phyloP scores from a whole-genome alignment of 2,888 invertebrate genomes.

The Arenicola marina region DNA sequence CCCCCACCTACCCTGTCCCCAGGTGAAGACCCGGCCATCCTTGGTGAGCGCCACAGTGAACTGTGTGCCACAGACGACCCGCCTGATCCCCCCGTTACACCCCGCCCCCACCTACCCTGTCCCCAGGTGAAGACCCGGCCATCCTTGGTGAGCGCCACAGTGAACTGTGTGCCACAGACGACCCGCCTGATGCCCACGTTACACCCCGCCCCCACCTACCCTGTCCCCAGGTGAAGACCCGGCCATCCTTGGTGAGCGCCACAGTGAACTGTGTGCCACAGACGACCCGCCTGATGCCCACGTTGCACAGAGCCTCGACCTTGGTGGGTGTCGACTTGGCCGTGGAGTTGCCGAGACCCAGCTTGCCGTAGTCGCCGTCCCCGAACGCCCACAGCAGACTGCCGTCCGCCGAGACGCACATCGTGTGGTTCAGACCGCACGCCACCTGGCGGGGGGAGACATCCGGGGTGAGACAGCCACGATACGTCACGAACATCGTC shows the following conservation, averaged over 20 bases:
- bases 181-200: conserved; percentile 67
- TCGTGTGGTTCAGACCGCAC: conserved; percentile 71
- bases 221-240: conserved; percentile 68
- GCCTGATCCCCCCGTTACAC: too few relatives aligned
- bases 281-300: conserved; percentile 67
- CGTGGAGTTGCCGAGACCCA: conserved; percentile 62
- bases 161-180: conserved; percentile 70
- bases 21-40: too few relatives aligned
- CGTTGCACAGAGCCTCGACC: conserved; percentile 66
- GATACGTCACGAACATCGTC: too few relatives aligned
- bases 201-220: conserved; percentile 60
- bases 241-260: conserved; percentile 68
- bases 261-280: conserved; percentile 72
- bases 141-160: conserved; percentile 68
- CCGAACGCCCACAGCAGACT: conserved; percentile 70
- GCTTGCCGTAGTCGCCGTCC: conserved; percentile 71
- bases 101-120: conserved; percentile 55
- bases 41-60: too few relatives aligned
- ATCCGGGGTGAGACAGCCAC: too few relatives aligned
- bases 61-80: too few relatives aligned
- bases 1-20: too few relatives aligned
- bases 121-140: conserved; percentile 70
- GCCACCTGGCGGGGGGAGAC: conserved; percentile 66
- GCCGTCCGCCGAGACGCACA: conserved; percentile 68
- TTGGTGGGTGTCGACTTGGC: conserved; percentile 61